Percentiles rank a stretch among this genome's conserved stretches.
These are phyloP conservation scores for Sturnus vulgaris DNA, from an alignment of 2,113 vertebrate species.

Conservation along the genomic window DNA sequence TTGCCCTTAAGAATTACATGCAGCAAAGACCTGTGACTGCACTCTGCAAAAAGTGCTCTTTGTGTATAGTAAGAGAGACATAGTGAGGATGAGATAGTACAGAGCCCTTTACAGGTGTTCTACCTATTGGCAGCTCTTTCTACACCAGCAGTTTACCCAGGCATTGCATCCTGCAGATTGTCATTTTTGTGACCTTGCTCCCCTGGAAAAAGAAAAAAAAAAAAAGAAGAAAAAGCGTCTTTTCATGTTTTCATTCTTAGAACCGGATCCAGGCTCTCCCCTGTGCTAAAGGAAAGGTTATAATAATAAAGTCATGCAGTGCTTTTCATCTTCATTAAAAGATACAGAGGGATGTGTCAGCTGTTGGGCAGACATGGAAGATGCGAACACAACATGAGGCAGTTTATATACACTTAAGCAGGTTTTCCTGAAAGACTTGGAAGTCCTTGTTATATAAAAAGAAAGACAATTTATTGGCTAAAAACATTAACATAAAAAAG, in stretches of 20 bases:
- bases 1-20: neutral
- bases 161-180: neutral
- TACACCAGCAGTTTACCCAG: neutral
- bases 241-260: neutral
- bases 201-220: neutral
- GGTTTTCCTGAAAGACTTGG: neutral
- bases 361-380: neutral
- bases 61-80: neutral
- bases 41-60: neutral
- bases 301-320: neutral
- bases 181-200: neutral
- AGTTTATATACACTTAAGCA: neutral
- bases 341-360: neutral
- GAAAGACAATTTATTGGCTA: neutral
- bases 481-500: neutral
- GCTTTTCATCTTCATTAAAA: neutral
- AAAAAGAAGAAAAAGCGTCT: neutral
- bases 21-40: neutral
- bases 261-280: neutral
- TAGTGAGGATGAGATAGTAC: neutral
- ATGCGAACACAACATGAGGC: neutral
- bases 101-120: constrained; percentile 23
- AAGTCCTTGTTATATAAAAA: neutral
- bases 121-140: neutral
- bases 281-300: neutral